Percentiles rank a stretch among this genome's conserved stretches.
These are phyloP conservation scores for Leptopilina syphax DNA, from an alignment of 2,888 invertebrate genomes.

Conservation along the genomic window DNA sequence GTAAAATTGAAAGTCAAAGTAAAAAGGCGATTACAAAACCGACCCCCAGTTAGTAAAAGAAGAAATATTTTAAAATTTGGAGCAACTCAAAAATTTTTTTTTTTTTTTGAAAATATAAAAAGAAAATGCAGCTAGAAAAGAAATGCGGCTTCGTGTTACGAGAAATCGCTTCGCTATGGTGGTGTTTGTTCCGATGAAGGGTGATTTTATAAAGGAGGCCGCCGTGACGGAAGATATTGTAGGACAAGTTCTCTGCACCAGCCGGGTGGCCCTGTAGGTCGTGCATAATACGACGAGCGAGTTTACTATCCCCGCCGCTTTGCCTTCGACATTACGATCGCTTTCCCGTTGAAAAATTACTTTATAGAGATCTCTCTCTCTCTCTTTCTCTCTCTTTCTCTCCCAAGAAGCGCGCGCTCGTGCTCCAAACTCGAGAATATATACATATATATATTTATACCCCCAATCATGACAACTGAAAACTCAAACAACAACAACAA, in stretches of 20 bases:
- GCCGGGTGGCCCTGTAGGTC: constrained; percentile 69
- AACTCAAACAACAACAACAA: constrained; percentile 2
- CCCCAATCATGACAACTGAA: constrained; percentile 33
- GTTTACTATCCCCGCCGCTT: constrained; percentile 34
- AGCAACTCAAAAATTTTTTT: too few species aligned
- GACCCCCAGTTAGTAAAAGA: too few species aligned
- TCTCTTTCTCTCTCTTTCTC: too few species aligned
- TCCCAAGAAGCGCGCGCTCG: constrained; percentile 42
- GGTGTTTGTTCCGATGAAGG: constrained; percentile 68
- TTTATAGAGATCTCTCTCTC: constrained; percentile 47
- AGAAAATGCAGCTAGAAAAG: constrained; percentile 29
- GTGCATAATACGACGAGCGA: constrained; percentile 53
- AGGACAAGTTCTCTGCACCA: constrained; percentile 73
- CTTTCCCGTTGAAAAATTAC: constrained; percentile 52
- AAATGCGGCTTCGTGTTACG: constrained; percentile 61
- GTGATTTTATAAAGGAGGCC: constrained; percentile 75
- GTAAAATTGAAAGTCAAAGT: too few species aligned
- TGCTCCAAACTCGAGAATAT: constrained; percentile 35
- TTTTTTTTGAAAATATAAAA: not conserved
- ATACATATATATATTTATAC: too few species aligned
- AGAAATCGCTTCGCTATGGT: constrained; percentile 60
- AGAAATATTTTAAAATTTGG: too few species aligned
- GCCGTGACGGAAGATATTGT: constrained; percentile 76
- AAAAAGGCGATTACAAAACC: too few species aligned
- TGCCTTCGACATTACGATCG: constrained; percentile 47